Percentiles rank a stretch among this genome's conserved stretches.
Conservation (phyloP, 1,140 invertebrate genomes). For the Rhagoletis zephyria region DNA sequence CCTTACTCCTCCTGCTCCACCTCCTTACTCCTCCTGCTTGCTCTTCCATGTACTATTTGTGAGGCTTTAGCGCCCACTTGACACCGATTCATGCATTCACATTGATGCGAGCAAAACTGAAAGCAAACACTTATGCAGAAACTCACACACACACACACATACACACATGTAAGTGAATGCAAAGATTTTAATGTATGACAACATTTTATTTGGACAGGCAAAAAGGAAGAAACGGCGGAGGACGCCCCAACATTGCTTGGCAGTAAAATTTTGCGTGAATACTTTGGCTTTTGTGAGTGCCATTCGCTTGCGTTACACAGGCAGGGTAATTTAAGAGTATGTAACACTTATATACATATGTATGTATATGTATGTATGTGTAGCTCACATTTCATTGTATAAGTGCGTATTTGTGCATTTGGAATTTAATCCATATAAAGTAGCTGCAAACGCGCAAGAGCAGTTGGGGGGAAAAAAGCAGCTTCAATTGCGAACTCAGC, state of each 20-base stretch:
- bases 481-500: slow-evolving; percentile 6
- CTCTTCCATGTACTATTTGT: background rate
- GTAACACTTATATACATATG: background rate
- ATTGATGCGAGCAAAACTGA: background rate
- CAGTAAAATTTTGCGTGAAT: slow-evolving; percentile 6
- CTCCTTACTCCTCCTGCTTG: background rate
- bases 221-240: background rate
- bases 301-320: background rate
- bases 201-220: slow-evolving; percentile 13
- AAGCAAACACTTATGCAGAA: background rate
- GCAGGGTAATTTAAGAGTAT: slow-evolving; percentile 18
- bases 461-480: background rate
- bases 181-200: slow-evolving; percentile 39
- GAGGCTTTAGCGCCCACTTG: slow-evolving; percentile 3
- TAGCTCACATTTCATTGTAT: background rate
- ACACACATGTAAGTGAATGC: background rate
- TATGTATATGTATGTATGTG: background rate
- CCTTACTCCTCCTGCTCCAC: background rate
- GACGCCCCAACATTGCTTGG: background rate
- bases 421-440: slow-evolving; percentile 41
- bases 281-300: background rate
- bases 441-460: slow-evolving; percentile 39
- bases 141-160: background rate
- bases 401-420: slow-evolving; percentile 22
- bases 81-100: background rate